Percentiles rank a stretch among this genome's conserved stretches.
These are phyloP conservation scores for Tretioscincus oriximinensis DNA, from an alignment of 2,113 vertebrate species.

Conservation along the genomic window DNA sequence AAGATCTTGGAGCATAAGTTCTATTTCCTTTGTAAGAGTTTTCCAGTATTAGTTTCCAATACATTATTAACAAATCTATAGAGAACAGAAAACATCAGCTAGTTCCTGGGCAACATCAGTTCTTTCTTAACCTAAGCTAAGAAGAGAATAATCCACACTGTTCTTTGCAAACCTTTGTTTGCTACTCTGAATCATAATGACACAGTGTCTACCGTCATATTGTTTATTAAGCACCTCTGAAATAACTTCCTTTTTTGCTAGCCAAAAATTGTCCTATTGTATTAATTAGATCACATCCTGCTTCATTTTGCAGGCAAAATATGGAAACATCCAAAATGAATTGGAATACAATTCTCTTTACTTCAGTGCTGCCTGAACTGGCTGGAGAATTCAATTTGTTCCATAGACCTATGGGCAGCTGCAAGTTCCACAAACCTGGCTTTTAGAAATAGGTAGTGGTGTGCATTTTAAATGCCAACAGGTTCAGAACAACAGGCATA, in stretches of 20 bases:
- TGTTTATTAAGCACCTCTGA: neutral
- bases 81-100: neutral
- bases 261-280: neutral
- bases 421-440: too few relatives aligned
- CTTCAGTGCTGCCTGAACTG: too few relatives aligned
- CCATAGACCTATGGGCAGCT: too few relatives aligned
- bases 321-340: too few relatives aligned
- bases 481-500: conserved; percentile 15
- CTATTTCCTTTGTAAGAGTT: neutral
- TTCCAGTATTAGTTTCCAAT: neutral
- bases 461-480: conserved; percentile 16
- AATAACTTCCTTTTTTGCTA: too few relatives aligned
- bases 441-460: conserved; percentile 11
- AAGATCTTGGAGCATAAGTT: neutral
- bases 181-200: neutral
- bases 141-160: neutral
- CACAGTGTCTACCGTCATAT: neutral
- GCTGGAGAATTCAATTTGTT: too few relatives aligned
- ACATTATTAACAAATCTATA: neutral
- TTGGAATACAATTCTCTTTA: too few relatives aligned
- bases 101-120: neutral
- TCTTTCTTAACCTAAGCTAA: neutral
- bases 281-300: neutral
- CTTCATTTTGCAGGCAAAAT: neutral
- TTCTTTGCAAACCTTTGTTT: neutral